Evolutionary conservation across 2,797 vertebrate genomes (phyloP).

Genomic region (Dipus sagitta): DNA sequence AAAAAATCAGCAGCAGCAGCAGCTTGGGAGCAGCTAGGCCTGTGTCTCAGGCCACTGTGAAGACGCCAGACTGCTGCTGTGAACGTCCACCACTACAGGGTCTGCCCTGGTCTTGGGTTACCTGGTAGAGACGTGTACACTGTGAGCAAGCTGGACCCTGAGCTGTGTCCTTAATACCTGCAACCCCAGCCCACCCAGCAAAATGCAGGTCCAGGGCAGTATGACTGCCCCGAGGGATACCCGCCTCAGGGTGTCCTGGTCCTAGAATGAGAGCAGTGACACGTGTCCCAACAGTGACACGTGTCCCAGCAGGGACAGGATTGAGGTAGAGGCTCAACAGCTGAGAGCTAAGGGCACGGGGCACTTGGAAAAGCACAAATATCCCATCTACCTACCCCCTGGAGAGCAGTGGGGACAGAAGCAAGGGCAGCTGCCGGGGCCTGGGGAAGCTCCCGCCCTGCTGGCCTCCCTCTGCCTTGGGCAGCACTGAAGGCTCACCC

Average conservation of each 20-base stretch:
- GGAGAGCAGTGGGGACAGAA: background rate
- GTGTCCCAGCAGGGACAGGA: background rate
- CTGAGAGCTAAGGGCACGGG: background rate
- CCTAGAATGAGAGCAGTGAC: background rate
- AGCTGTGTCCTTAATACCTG: background rate
- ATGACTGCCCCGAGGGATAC: background rate
- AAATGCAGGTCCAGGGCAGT: background rate
- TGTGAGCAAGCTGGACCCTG: background rate
- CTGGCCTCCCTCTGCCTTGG: background rate
- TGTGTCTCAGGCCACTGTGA: background rate
- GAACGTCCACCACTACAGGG: no score
- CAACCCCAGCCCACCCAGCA: background rate
- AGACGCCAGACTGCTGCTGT: fast-evolving
- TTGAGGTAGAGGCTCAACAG: background rate
- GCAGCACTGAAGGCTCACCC: background rate
- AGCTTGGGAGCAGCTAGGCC: background rate
- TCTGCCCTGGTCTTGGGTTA: background rate
- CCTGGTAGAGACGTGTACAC: background rate
- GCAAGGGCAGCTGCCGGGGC: background rate
- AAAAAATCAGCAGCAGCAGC: no score
- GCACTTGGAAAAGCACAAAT: background rate
- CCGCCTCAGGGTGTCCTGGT: no score
- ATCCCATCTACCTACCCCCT: background rate
- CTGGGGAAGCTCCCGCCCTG: background rate
- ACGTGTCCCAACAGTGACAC: no score